phyloP scores from a whole-genome alignment of 2,888 invertebrate species.

The Pterostichus madidus region DNA sequence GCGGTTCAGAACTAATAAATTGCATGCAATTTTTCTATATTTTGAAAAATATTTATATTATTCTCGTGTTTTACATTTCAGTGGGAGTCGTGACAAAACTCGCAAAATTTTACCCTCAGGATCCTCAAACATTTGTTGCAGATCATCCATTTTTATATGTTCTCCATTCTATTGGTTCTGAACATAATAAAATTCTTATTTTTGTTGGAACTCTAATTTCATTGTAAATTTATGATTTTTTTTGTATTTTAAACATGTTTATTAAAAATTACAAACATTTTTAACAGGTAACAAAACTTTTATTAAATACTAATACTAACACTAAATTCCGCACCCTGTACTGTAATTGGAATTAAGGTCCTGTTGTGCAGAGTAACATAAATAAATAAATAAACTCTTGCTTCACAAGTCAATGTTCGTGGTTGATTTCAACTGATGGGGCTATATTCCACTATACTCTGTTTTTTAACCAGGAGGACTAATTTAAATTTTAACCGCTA shows the following conservation, averaged over 20 bases:
- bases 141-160: slow-evolving; percentile 43
- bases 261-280: background rate
- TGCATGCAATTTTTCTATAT: background rate
- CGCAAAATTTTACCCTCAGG: background rate
- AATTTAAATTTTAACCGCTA: too few species aligned
- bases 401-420: too few species aligned
- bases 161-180: background rate
- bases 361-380: too few species aligned
- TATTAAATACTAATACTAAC: background rate
- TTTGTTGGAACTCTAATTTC: background rate
- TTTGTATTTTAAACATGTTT: background rate
- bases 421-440: too few species aligned
- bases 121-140: background rate
- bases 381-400: too few species aligned
- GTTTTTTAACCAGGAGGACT: too few species aligned
- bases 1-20: background rate
- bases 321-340: too few species aligned
- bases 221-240: background rate
- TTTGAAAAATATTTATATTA: background rate
- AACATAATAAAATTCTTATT: background rate
- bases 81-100: background rate
- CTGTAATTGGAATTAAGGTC: too few species aligned
- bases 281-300: background rate
- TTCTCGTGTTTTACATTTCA: background rate
- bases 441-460: too few species aligned